Evolutionary conservation across 2,888 invertebrate genomes (phyloP).

Genomic region (Anthophora plumipes): DNA sequence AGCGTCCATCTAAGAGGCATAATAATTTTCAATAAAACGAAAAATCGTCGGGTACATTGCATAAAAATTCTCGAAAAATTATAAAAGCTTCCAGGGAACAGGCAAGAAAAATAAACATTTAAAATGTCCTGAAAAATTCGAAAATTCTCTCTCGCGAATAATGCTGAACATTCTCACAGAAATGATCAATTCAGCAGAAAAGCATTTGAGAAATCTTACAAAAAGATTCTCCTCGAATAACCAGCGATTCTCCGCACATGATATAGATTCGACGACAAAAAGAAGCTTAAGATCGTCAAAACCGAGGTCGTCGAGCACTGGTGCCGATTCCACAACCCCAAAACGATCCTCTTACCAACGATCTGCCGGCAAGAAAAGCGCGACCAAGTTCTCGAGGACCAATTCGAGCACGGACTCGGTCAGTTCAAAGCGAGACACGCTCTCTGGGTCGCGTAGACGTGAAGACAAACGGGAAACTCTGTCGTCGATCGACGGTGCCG

Average conservation of each 20-base stretch:
- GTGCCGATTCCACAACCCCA: constrained; percentile 9
- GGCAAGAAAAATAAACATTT: no score
- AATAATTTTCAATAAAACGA: no score
- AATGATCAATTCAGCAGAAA: neutral
- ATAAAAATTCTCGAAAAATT: no score
- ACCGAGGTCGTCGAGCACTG: constrained; percentile 15
- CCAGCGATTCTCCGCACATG: neutral
- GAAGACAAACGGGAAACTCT: constrained; percentile 10
- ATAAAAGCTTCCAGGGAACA: no score
- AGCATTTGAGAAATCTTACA: no score
- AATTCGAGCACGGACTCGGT: constrained; percentile 37
- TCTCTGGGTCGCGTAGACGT: constrained; percentile 9
- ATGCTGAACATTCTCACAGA: neutral
- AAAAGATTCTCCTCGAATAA: neutral
- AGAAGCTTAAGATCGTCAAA: neutral
- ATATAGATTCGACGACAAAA: constrained; percentile 24
- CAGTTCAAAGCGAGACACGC: constrained; percentile 34
- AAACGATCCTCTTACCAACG: constrained; percentile 4
- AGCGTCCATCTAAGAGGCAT: no score
- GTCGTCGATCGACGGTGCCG: constrained; percentile 56
- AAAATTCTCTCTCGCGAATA: no score
- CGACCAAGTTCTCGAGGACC: constrained; percentile 15
- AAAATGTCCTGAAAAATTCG: no score
- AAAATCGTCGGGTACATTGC: no score
- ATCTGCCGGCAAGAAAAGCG: neutral